phyloP scores from a whole-genome alignment of 2,113 vertebrate genomes.

The Cephalophus harveyi region DNA sequence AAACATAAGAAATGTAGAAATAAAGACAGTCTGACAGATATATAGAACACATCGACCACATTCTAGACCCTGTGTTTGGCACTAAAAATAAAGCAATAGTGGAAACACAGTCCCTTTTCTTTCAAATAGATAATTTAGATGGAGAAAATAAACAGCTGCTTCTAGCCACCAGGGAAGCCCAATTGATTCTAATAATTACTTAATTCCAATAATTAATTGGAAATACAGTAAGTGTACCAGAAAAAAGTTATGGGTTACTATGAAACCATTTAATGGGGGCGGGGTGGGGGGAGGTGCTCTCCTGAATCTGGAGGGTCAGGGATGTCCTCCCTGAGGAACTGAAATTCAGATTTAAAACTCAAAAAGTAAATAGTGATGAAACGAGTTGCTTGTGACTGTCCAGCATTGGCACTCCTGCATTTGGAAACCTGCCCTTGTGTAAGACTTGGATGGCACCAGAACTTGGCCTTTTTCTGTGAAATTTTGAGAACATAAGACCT shows the following conservation, averaged over 20 bases:
- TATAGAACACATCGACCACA: background rate
- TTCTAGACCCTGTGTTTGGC: background rate
- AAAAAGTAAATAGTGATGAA: background rate
- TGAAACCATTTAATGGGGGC: background rate
- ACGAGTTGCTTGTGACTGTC: background rate
- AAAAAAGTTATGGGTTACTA: background rate
- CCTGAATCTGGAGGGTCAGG: background rate
- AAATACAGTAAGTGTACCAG: background rate
- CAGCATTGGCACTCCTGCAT: background rate
- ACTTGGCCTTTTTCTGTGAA: background rate
- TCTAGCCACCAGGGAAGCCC: no score
- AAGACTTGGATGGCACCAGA: background rate
- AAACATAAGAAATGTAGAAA: background rate
- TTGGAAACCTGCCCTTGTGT: background rate
- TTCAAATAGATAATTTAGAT: no score
- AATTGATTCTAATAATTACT: no score
- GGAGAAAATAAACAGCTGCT: no score
- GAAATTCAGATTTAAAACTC: slow-evolving; percentile 14
- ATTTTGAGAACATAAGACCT: background rate
- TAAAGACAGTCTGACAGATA: background rate
- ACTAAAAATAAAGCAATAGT: background rate
- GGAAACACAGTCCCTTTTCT: no score
- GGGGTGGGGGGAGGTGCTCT: accelerated
- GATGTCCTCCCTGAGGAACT: background rate
- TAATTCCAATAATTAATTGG: background rate